These are phyloP conservation scores for Drosophila nebulosa DNA, from an alignment of 1,140 invertebrate genomes.

Conservation along the genomic window DNA sequence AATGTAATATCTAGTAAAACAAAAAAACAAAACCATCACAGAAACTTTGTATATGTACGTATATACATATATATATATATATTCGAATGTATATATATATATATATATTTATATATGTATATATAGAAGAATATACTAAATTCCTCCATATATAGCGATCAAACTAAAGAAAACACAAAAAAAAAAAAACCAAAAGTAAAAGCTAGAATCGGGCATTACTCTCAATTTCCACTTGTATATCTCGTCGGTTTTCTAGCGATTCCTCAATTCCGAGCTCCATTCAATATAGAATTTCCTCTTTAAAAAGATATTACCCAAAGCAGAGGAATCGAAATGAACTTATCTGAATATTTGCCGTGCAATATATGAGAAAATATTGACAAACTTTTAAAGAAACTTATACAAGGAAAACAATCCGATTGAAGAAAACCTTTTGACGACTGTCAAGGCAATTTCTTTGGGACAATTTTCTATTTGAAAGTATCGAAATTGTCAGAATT, in stretches of 20 bases:
- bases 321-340: background rate
- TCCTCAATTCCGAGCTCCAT: background rate
- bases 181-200: conserved; percentile 6
- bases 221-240: background rate
- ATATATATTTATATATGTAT: conserved; percentile 47
- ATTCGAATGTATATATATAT: conserved; percentile 31
- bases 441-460: no score
- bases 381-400: no score
- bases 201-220: background rate
- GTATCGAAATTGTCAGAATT: no score
- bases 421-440: no score
- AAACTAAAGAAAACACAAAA: background rate
- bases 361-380: no score
- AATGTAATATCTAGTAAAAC: conserved; percentile 72
- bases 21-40: conserved; percentile 23
- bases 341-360: no score
- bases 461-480: no score
- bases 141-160: conserved; percentile 28
- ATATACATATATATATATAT: conserved; percentile 17
- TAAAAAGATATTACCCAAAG: background rate
- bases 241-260: background rate
- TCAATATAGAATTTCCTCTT: background rate
- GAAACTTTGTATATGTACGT: conserved; percentile 44
- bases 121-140: conserved; percentile 19
- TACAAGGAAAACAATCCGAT: no score